Evolutionary conservation across 2,888 invertebrate genomes (phyloP).

Genomic region (Watsonalla binaria): DNA sequence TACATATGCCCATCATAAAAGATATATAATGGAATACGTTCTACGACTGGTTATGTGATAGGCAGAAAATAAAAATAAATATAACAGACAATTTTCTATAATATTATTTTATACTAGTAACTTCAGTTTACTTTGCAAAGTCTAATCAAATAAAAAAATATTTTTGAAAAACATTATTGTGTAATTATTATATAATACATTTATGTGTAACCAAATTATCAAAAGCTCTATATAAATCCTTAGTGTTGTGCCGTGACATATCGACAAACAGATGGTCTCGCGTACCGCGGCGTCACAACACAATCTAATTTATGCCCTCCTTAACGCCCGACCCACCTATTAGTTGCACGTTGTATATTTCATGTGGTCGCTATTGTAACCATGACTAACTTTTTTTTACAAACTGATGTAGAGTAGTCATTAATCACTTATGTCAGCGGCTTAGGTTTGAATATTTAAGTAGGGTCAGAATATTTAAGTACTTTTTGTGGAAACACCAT

Average conservation of each 20-base stretch:
- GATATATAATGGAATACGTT: too few relatives aligned
- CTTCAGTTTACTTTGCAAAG: neutral
- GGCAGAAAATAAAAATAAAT: too few relatives aligned
- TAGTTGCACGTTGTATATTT: constrained; percentile 73
- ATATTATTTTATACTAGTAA: too few relatives aligned
- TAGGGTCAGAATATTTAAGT: too few relatives aligned
- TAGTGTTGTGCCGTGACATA: constrained; percentile 66
- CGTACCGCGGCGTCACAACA: constrained; percentile 70
- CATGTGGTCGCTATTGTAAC: constrained; percentile 51
- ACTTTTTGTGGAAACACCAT: too few relatives aligned
- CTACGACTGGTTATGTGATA: too few relatives aligned
- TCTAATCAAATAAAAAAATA: neutral
- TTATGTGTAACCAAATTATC: neutral
- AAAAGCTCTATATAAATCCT: constrained; percentile 45
- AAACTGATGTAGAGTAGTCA: neutral
- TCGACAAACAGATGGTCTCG: constrained; percentile 74
- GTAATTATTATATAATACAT: constrained; percentile 9
- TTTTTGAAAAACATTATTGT: constrained; percentile 12
- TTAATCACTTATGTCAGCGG: neutral
- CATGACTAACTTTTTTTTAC: constrained; percentile 20
- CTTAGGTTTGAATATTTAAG: neutral
- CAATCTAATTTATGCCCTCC: constrained; percentile 74
- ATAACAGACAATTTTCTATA: too few relatives aligned
- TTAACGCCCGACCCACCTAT: constrained; percentile 76
- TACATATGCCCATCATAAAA: too few relatives aligned